phyloP scores from a whole-genome alignment of 1,140 invertebrate species.

The Drosophila lacertosa region DNA sequence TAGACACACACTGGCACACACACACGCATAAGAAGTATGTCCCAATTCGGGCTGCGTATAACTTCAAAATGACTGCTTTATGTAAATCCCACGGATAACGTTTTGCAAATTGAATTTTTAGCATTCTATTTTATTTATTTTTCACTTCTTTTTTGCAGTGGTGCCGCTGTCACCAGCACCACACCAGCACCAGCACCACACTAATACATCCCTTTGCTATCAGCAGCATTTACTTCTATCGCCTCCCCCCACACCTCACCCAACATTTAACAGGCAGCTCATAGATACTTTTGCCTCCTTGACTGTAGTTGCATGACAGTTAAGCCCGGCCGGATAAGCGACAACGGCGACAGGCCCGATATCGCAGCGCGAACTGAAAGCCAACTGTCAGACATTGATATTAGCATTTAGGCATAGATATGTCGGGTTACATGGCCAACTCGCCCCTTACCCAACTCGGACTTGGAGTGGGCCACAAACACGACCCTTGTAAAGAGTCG shows the following conservation, averaged over 20 bases:
- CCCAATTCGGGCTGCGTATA: slow-evolving; percentile 70
- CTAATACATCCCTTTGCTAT: slow-evolving; percentile 17
- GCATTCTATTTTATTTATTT: slow-evolving; percentile 83
- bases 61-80: slow-evolving; percentile 84
- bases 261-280: slow-evolving; percentile 57
- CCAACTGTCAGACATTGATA: slow-evolving; percentile 76
- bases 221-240: slow-evolving; percentile 36
- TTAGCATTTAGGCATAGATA: slow-evolving; percentile 77
- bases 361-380: slow-evolving; percentile 51
- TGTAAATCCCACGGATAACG: slow-evolving; percentile 84
- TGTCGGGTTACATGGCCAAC: slow-evolving; percentile 13
- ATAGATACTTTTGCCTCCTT: slow-evolving; percentile 69
- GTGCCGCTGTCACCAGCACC: slow-evolving; percentile 53
- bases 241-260: slow-evolving; percentile 18
- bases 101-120: slow-evolving; percentile 84
- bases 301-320: slow-evolving; percentile 75
- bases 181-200: slow-evolving; percentile 16
- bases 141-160: slow-evolving; percentile 58
- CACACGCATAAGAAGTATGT: slow-evolving; percentile 38
- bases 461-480: no score
- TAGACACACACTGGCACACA: slow-evolving; percentile 23
- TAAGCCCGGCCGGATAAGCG: slow-evolving; percentile 73
- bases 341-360: slow-evolving; percentile 7
- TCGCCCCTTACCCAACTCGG: not conserved
- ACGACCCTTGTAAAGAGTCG: no score